Evolutionary conservation across 2,113 vertebrate genomes (phyloP), one percentile per base, ranked within the genome.

Genomic region (Sylvia atricapilla): DNA sequence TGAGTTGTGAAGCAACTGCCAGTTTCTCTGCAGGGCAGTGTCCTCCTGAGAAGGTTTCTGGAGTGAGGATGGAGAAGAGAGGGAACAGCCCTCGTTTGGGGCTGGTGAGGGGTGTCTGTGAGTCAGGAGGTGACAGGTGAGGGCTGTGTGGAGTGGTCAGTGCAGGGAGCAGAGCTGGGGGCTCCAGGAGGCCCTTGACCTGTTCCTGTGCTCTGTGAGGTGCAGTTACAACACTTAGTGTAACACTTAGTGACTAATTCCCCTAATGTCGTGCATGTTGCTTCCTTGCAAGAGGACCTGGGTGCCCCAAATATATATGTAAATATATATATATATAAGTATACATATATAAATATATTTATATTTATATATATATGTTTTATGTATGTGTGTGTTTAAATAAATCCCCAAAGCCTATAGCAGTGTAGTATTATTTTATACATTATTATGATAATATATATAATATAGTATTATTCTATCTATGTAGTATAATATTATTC

Each of bases 251-350:
- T n/a, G n/a, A n/a, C 43, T 17, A 8, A 28, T 15, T 30, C 15
- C 28, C 49, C 43, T 27, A 1, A 15, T 23, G 52, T 31, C 18
- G 1, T 23, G 56, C 24, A 13, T 1, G 0, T 4, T 33, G 37
- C 31, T 80, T 5, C 43, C 37, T 68, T 44, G 44, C 37, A 39
- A 22, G 93, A 78, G 10, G 59, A 52, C 52, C 12, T 25, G 9
- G 33, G 14, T 15, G 4, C 17, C 41, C 47, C 28, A 24, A 9
- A 15, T 13, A 18, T 20, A 24, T 9, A 11, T 28, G 0, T 9
- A 3, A 12, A 5, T 20, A 8, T 37, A 37, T 37, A 37, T 8
- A 37, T 37, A 37, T 37, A 37, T 37, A 37, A n/a, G n/a, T 20
- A 8, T 37, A 37, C 10, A 37, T 8, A 37, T 37, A 37, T 37